phyloP scores from a whole-genome alignment of 2,888 invertebrate genomes.

The Eupithecia inturbata region DNA sequence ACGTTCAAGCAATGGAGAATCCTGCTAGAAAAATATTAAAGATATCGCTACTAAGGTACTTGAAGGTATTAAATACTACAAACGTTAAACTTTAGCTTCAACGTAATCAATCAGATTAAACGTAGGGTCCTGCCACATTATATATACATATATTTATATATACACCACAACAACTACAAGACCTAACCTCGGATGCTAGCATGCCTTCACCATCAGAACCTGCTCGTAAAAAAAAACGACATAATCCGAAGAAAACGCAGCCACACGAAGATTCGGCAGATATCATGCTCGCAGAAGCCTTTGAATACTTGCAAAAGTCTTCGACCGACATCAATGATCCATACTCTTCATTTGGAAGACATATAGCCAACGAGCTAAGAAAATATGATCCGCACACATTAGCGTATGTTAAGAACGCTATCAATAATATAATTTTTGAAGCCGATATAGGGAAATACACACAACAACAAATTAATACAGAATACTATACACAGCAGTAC shows the following conservation, averaged over 20 bases:
- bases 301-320: conserved; percentile 16
- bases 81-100: too few relatives aligned
- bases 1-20: conserved; percentile 10
- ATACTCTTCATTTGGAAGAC: conserved; percentile 17
- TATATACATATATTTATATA: too few relatives aligned
- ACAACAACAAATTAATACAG: conserved; percentile 23
- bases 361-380: conserved; percentile 15
- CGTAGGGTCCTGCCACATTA: not conserved
- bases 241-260: too few relatives aligned
- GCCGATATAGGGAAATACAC: conserved; percentile 17
- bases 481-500: conserved; percentile 34
- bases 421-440: conserved; percentile 18
- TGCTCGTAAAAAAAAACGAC: not conserved
- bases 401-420: conserved; percentile 15
- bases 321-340: conserved; percentile 9
- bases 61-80: too few relatives aligned
- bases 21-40: too few relatives aligned
- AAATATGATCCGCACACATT: conserved; percentile 6
- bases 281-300: not conserved
- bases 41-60: too few relatives aligned
- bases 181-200: conserved; percentile 16
- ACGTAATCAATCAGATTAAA: too few relatives aligned
- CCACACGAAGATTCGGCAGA: too few relatives aligned
- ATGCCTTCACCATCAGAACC: conserved; percentile 20
- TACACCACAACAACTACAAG: conserved; percentile 19